Base-by-base conservation (phyloP, 2,797 vertebrate genomes). In the Erpetoichthys calabaricus region DNA sequence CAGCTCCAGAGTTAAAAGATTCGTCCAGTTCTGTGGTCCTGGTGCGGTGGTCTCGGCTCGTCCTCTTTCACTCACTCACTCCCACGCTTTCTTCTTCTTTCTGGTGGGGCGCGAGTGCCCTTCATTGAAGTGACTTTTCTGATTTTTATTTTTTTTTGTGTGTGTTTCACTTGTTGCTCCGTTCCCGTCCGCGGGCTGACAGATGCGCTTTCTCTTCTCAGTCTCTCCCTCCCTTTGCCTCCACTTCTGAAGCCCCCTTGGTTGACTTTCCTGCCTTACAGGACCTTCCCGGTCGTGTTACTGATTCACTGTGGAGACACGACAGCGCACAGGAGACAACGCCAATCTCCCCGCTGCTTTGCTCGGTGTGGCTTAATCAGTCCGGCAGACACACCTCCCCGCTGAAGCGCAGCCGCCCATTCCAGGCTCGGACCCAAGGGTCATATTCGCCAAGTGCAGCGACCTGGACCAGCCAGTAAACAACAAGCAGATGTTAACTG, bases 1-100 rank as follows among this genome's bases (percentile, higher is more conserved):
- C 73, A 80, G 81, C 81, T 86, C 85, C 84, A 86, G 84, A 69
- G 82, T 88, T 86, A 84, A 75, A 75, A 76, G 70, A 76, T 69
- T 49, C 73, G 69, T 75, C 42, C 44, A 43, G 8, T 42, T 41
- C 53, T 42, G 65, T 69, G 65, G 73, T 71, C 65, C 68, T 66
- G 65, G 68, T 75, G 62, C 5, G n/a, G 5, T 25, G n/a, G 50
- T 9, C 50, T n/a, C 4, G 8, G 50, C 56, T 7, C 56, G 6
- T 47, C 45, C 45, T 4, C n/a, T 6, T 10, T 76, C 77, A 75
- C 80, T 81, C 68, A 68, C 71, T 82, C 79, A 84, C 83, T 76
- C 80, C 43, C 55, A 56, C 51, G 8, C 8, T 50, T 62, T 45
- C 45, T 51, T 25, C 25, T 25, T 25, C 25, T 25, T 25, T 25